Evolutionary conservation across 2,113 vertebrate genomes (phyloP).

Genomic region (Anas platyrhynchos): DNA sequence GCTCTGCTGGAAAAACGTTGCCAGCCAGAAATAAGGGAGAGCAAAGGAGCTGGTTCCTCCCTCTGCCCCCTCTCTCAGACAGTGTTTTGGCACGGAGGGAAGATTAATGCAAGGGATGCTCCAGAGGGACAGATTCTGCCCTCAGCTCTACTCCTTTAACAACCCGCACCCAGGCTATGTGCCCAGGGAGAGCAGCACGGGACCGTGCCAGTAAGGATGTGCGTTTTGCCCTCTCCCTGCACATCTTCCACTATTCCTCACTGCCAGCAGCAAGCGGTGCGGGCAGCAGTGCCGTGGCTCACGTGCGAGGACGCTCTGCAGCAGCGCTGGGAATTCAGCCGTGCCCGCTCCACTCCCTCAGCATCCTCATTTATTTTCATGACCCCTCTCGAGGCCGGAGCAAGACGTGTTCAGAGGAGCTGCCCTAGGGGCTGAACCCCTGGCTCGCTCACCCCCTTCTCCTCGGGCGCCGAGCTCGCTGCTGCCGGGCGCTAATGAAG

Average conservation of each 20-base stretch:
- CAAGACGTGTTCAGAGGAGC: neutral
- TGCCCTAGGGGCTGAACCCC: neutral
- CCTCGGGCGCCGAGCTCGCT: neutral
- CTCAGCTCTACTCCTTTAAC: neutral
- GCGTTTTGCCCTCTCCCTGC: neutral
- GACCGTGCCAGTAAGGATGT: accelerated
- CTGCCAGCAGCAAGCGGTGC: neutral
- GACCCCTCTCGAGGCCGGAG: neutral
- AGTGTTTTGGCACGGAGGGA: neutral
- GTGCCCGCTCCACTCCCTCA: neutral
- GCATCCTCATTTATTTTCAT: neutral
- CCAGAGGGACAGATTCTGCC: neutral
- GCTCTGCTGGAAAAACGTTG: conserved; percentile 45
- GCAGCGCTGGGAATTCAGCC: neutral
- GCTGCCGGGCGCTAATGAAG: conserved; percentile 42
- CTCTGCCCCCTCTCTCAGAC: neutral
- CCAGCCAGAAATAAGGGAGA: conserved; percentile 24
- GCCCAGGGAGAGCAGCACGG: neutral
- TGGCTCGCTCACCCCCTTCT: neutral
- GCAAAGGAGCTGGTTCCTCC: neutral
- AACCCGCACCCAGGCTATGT: accelerated
- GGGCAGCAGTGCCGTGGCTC: neutral
- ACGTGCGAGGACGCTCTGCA: neutral
- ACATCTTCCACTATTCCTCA: neutral
- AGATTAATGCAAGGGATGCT: neutral